phyloP scores from a whole-genome alignment of 2,888 invertebrate species.

The Priapulus caudatus region DNA sequence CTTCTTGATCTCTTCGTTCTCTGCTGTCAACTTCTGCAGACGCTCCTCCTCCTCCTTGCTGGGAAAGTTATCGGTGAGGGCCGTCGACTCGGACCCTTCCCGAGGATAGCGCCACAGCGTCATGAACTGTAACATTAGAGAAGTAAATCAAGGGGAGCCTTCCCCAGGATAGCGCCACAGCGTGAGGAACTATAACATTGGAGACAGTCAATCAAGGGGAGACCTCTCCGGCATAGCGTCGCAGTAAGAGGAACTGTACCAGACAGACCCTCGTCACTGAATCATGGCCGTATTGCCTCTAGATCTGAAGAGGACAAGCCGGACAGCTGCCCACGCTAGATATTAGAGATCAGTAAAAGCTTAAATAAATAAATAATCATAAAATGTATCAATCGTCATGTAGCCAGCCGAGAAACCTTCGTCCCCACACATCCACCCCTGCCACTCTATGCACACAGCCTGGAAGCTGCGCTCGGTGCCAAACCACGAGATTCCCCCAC shows the following conservation, averaged over 20 bases:
- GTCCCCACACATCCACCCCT: too few relatives aligned
- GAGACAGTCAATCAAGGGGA: neutral
- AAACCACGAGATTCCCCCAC: too few relatives aligned
- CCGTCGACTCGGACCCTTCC: conserved; percentile 53
- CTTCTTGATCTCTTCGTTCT: conserved; percentile 91
- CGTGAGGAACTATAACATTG: too few relatives aligned
- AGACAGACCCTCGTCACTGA: neutral
- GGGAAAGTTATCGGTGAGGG: conserved; percentile 37
- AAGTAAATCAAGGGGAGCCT: too few relatives aligned
- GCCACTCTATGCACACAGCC: too few relatives aligned
- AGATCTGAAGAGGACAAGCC: conserved; percentile 23
- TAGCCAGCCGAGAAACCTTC: too few relatives aligned
- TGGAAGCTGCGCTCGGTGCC: too few relatives aligned
- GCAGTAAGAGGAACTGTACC: neutral
- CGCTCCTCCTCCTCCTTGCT: conserved; percentile 76
- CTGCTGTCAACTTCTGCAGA: conserved; percentile 76
- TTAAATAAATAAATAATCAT: too few relatives aligned
- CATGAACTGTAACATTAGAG: conserved; percentile 62
- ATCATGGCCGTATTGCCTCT: neutral
- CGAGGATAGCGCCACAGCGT: conserved; percentile 78
- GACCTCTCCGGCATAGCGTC: neutral
- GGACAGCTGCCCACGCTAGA: neutral
- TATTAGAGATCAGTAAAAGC: too few relatives aligned
- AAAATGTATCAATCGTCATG: too few relatives aligned
- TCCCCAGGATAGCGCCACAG: too few relatives aligned